These are phyloP conservation scores for Morpho helenor DNA, from an alignment of 2,888 invertebrate genomes.

Conservation along the genomic window DNA sequence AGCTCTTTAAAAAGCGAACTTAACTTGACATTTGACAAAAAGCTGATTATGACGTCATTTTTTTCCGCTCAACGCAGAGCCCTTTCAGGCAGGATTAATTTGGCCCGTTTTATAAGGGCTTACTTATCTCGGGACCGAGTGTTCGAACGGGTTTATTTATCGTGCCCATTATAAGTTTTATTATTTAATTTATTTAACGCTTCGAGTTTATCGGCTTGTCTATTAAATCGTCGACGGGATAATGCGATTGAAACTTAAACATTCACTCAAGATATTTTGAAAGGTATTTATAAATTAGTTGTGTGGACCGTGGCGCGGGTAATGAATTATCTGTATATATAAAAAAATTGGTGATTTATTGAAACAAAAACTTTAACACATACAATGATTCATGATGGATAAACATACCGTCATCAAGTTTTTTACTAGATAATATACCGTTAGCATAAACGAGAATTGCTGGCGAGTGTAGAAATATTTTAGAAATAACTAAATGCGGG, in stretches of 20 bases:
- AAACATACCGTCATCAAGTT: too few species aligned
- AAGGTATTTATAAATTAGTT: conserved; percentile 16
- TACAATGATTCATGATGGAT: too few species aligned
- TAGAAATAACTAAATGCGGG: too few species aligned
- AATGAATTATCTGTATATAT: neutral
- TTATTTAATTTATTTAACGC: conserved; percentile 79
- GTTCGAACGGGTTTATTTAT: conserved; percentile 72
- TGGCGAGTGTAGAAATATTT: too few species aligned
- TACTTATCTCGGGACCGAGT: conserved; percentile 68
- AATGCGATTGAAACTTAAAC: conserved; percentile 67
- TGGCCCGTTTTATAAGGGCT: conserved; percentile 74
- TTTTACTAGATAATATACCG: too few species aligned
- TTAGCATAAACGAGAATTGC: too few species aligned
- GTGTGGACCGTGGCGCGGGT: conserved; percentile 5
- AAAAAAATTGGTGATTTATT: too few species aligned
- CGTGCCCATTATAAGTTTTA: conserved; percentile 75
- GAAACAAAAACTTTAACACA: too few species aligned
- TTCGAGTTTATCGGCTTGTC: conserved; percentile 68
- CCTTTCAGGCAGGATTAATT: conserved; percentile 76
- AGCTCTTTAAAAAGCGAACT: conserved; percentile 66
- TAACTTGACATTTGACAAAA: conserved; percentile 73
- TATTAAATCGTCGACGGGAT: conserved; percentile 72
- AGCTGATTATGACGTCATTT: conserved; percentile 78
- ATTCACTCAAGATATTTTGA: conserved; percentile 33
- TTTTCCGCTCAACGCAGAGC: conserved; percentile 51